Percentiles rank a stretch among this genome's conserved stretches.
Conservation (phyloP, 2,888 invertebrate genomes). For the Azorinus chamasolen region DNA sequence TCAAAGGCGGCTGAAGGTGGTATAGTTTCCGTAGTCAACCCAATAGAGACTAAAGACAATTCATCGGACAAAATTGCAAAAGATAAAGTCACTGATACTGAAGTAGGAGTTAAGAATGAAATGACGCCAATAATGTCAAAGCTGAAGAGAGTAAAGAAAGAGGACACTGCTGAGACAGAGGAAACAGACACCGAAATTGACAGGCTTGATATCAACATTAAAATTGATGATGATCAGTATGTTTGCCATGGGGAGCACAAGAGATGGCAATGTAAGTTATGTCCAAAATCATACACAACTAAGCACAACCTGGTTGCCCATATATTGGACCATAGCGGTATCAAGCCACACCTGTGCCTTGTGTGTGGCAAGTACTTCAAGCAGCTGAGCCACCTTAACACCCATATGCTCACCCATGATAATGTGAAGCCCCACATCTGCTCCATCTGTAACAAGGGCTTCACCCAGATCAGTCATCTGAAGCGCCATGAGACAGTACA, state of each 20-base stretch:
- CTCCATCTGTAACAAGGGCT: conserved; percentile 82
- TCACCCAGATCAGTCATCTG: conserved; percentile 85
- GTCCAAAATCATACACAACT: conserved; percentile 85
- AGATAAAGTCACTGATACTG: neutral
- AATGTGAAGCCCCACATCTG: conserved; percentile 85
- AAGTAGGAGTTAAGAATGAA: conserved; percentile 24
- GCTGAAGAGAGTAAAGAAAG: conserved; percentile 33
- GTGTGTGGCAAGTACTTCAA: conserved; percentile 86
- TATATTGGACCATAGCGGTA: conserved; percentile 84
- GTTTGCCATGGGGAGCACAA: conserved; percentile 81
- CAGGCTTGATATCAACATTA: conserved; percentile 81
- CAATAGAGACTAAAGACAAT: conserved; percentile 14
- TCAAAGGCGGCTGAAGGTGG: conserved; percentile 61
- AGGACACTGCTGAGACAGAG: conserved; percentile 10
- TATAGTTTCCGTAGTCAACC: conserved; percentile 60
- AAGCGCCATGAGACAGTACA: conserved; percentile 85
- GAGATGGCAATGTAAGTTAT: conserved; percentile 85
- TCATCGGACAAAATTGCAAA: neutral
- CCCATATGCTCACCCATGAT: conserved; percentile 85
- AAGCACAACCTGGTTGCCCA: conserved; percentile 86
- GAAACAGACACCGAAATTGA: conserved; percentile 60
- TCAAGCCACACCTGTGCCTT: conserved; percentile 85
- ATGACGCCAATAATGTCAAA: conserved; percentile 56
- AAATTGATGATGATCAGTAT: conserved; percentile 84
- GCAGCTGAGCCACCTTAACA: conserved; percentile 85